Evolutionary conservation across 2,113 vertebrate genomes (phyloP).

Genomic region (Hippocampus mohnikei): DNA sequence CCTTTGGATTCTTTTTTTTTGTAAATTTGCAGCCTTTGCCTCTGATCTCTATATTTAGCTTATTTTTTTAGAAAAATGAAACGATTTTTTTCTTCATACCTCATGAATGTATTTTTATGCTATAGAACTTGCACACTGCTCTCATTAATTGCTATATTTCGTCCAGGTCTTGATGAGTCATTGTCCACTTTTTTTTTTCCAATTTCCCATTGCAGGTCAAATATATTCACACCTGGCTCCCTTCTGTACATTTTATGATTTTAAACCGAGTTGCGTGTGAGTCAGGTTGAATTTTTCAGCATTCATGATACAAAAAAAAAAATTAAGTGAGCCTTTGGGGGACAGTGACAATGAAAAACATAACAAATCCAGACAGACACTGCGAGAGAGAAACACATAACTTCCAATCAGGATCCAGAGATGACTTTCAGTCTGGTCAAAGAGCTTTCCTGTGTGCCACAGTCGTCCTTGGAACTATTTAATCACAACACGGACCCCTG

Average conservation of each 20-base stretch:
- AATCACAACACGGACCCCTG: slow-evolving; percentile 73
- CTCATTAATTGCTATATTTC: slow-evolving; percentile 26
- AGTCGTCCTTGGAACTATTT: slow-evolving; percentile 73
- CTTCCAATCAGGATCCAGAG: slow-evolving; percentile 71
- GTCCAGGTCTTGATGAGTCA: slow-evolving; percentile 33
- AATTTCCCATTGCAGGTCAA: slow-evolving; percentile 28
- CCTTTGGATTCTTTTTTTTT: not conserved
- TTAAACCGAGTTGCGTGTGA: slow-evolving; percentile 44
- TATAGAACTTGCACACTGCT: slow-evolving; percentile 5
- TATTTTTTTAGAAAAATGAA: not conserved
- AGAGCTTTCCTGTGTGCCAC: slow-evolving; percentile 64
- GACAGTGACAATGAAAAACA: slow-evolving; percentile 61
- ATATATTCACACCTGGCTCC: slow-evolving; percentile 44
- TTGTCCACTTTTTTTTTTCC: slow-evolving; percentile 29
- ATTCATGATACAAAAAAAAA: slow-evolving; percentile 59
- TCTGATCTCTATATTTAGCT: not conserved
- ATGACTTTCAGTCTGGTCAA: slow-evolving; percentile 74
- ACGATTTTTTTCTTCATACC: not conserved
- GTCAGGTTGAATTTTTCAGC: slow-evolving; percentile 53
- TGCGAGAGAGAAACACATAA: slow-evolving; percentile 39
- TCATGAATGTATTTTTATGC: not conserved
- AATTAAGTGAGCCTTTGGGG: slow-evolving; percentile 45
- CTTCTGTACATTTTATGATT: slow-evolving; percentile 53
- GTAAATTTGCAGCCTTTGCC: not conserved
- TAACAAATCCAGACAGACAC: slow-evolving; percentile 54